Evolutionary conservation across 2,888 invertebrate genomes (phyloP).

Genomic region (Malthinus seriepunctatus): DNA sequence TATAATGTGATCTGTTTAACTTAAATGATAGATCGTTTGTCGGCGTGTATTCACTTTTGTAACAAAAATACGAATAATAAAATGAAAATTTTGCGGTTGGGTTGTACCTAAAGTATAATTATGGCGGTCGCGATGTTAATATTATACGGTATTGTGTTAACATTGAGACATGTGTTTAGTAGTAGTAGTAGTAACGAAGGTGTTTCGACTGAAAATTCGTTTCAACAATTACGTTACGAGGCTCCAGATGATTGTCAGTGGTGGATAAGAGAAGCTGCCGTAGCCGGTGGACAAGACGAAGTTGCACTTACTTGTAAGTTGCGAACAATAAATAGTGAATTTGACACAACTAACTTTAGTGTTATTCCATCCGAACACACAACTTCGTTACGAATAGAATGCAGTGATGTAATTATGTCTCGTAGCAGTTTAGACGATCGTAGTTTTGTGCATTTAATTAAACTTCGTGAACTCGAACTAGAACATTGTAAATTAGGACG

Average conservation of each 20-base stretch:
- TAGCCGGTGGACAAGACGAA: slow-evolving; percentile 62
- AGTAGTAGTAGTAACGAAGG: slow-evolving; percentile 23
- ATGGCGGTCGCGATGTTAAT: slow-evolving; percentile 33
- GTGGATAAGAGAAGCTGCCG: slow-evolving; percentile 67
- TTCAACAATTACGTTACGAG: slow-evolving; percentile 66
- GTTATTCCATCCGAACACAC: slow-evolving; percentile 85
- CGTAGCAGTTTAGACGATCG: slow-evolving; percentile 76
- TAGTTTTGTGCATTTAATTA: slow-evolving; percentile 79
- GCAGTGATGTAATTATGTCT: slow-evolving; percentile 78
- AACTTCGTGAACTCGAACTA: slow-evolving; percentile 78
- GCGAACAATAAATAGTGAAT: slow-evolving; percentile 84
- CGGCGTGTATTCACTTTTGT: neutral
- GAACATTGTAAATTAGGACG: slow-evolving; percentile 86
- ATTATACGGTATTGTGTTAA: slow-evolving; percentile 22
- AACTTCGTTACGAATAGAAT: slow-evolving; percentile 76
- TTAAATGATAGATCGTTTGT: neutral
- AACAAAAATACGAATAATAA: no score
- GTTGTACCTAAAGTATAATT: slow-evolving; percentile 10
- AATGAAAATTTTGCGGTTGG: neutral
- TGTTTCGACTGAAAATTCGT: slow-evolving; percentile 36
- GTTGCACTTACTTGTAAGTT: slow-evolving; percentile 79
- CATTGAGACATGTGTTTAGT: slow-evolving; percentile 13
- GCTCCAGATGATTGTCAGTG: slow-evolving; percentile 86
- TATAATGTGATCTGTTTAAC: slow-evolving; percentile 12
- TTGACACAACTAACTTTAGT: slow-evolving; percentile 86